Base-by-base conservation (phyloP, 2,888 invertebrate genomes). In the Adineta ricciae region DNA sequence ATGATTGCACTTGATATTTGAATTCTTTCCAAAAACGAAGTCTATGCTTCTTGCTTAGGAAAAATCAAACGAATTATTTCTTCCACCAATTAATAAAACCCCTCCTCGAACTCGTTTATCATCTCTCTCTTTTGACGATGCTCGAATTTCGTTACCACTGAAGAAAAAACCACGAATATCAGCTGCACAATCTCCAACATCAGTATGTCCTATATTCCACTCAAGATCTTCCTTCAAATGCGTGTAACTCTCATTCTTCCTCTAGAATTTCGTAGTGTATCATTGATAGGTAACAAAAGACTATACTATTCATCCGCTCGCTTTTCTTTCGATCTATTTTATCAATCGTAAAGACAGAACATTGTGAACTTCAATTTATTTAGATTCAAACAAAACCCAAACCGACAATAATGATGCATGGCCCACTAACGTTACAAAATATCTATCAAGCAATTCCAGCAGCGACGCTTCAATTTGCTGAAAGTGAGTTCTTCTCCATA, bases 391-490 rank as follows among this genome's bases (percentile, higher is more conserved):
- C 24, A 24, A 78, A 78, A 41, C 16, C 41, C 0, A 78, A 78
- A 78, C 78, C 24, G 14, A 41, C 24, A n/a, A 41, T 78, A 41
- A 78, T 14, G 14, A 78, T 78, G 78, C 78, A 78, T 78, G 78
- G 78, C 41, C 41, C 78, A 41, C 0, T 78, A n/a, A 78, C 78
- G n/a, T 78, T 78, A 78, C 78, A 78, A 38, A 78, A 78, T 41
- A 78, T 78, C 24, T 78, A 78, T 78, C 78, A 78, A 78, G 38
- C 78, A 41, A 24, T 78, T 41, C 78, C 78, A 78, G 38, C 78
- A 41, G 78, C 78, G 9, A 41, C 78, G 24, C 38, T 41, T 41
- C 41, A 78, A n/a, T 78, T 78, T 78, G 78, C 78, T 24, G 78
- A 78, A 78, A 41, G 78, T 78, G 5, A 32, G 41, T 78, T 78